A percentile compares a stretch with the other conserved stretches of the same genome.
Evolutionary conservation across 2,888 invertebrate species (phyloP).

Genomic region (Eulithis testata): DNA sequence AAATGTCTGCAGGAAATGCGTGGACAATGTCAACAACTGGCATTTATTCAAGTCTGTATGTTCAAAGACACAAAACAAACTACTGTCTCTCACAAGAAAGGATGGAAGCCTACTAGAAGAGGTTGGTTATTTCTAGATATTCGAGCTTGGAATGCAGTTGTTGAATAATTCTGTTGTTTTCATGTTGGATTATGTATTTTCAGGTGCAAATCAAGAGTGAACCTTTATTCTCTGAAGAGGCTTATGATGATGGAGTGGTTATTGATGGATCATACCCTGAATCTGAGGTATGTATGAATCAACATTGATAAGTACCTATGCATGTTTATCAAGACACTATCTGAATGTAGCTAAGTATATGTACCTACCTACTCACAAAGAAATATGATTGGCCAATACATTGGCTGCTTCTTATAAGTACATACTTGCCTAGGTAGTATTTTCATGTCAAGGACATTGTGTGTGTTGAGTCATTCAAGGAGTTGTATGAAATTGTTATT

Average conservation of each 20-base stretch:
- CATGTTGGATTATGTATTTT: conserved; percentile 63
- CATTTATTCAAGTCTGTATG: conserved; percentile 87
- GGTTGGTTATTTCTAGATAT: conserved; percentile 70
- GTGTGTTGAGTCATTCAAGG: conserved; percentile 48
- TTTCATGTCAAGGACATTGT: conserved; percentile 73
- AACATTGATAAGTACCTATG: conserved; percentile 27
- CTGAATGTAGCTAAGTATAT: conserved; percentile 26
- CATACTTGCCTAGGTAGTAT: conserved; percentile 27
- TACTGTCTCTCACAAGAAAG: conserved; percentile 84
- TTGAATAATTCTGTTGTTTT: conserved; percentile 53
- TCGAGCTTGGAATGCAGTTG: conserved; percentile 66
- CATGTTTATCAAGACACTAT: conserved; percentile 36
- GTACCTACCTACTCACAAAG: conserved; percentile 10
- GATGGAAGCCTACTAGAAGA: conserved; percentile 82
- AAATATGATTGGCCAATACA: conserved; percentile 43
- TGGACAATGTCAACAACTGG: conserved; percentile 87
- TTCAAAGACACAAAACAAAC: conserved; percentile 86
- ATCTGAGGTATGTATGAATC: conserved; percentile 70
- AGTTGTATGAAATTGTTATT: conserved; percentile 42
- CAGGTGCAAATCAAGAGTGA: conserved; percentile 85
- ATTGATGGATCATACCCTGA: conserved; percentile 80
- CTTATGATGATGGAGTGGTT: conserved; percentile 81
- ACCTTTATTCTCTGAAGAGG: conserved; percentile 78
- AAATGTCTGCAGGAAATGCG: conserved; percentile 86
- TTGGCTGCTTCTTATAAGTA: conserved; percentile 37